Evolutionary conservation across 2,113 vertebrate species (phyloP).

Genomic region (Cyphomyrus discorhynchus): DNA sequence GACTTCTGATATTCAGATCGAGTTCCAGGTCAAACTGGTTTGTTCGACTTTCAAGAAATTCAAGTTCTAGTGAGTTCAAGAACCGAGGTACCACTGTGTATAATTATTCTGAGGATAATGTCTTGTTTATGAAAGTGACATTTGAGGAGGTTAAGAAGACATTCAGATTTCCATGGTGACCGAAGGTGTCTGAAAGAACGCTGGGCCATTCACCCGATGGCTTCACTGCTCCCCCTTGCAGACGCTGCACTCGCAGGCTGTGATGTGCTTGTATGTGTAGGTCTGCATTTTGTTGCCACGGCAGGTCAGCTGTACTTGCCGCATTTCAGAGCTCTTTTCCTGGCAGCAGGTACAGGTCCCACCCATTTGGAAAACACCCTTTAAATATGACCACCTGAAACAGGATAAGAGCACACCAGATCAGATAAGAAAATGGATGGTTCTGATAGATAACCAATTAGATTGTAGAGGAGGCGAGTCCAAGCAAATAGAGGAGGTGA

Average conservation of each 20-base stretch:
- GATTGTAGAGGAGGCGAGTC: too few species aligned
- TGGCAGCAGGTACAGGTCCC: slow-evolving; percentile 6
- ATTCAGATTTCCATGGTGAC: background rate
- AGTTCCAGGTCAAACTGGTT: too few species aligned
- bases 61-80: too few species aligned
- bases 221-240: background rate
- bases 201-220: background rate
- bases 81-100: background rate
- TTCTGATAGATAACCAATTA: too few species aligned
- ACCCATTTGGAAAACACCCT: slow-evolving; percentile 24
- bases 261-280: slow-evolving; percentile 31
- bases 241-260: slow-evolving; percentile 20
- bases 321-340: slow-evolving; percentile 14
- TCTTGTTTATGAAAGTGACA: background rate
- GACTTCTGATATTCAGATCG: too few species aligned
- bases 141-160: background rate
- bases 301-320: slow-evolving; percentile 23
- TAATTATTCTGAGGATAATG: background rate
- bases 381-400: background rate
- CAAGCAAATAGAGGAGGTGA: too few species aligned
- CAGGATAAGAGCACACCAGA: background rate
- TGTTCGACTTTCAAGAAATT: too few species aligned
- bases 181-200: background rate
- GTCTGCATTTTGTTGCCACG: background rate
- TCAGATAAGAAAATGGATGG: background rate